phyloP scores from a whole-genome alignment of 2,113 vertebrate genomes.

The Octodon degus region DNA sequence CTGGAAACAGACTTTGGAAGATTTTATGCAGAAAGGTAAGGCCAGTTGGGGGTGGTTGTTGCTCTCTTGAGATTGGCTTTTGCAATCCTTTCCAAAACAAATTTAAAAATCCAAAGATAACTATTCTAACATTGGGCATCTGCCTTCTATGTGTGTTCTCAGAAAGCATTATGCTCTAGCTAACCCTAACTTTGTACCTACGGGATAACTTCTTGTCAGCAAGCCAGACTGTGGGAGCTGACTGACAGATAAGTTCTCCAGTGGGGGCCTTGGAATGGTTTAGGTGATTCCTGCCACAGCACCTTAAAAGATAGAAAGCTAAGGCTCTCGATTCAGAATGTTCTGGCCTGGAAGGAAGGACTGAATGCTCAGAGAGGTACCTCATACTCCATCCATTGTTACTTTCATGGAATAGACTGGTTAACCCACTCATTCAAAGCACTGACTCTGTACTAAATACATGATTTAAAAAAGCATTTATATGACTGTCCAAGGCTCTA shows the following conservation, averaged over 20 bases:
- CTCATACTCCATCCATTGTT: not conserved
- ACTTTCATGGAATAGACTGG: not conserved
- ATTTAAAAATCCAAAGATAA: not conserved
- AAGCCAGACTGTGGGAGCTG: not conserved
- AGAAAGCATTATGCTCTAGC: not conserved
- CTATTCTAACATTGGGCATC: not conserved
- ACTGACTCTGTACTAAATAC: too few relatives aligned
- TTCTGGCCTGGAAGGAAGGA: not conserved
- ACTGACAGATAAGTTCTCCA: not conserved
- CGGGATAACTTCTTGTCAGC: not conserved
- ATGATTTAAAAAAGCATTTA: not conserved
- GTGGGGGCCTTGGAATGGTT: not conserved
- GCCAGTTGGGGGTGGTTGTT: not conserved
- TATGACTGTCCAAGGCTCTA: not conserved
- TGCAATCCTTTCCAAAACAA: not conserved
- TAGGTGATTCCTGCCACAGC: too few relatives aligned
- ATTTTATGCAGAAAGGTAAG: conserved; percentile 22
- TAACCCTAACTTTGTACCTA: not conserved
- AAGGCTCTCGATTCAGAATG: not conserved
- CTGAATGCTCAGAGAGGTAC: not conserved
- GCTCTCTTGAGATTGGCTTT: conserved; percentile 36
- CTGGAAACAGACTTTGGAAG: not conserved
- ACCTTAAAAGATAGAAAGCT: not conserved
- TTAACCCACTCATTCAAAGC: not conserved
- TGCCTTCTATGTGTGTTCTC: not conserved